Evolutionary conservation across 2,797 vertebrate genomes (phyloP), one percentile per base, ranked within the genome.

Genomic region (Malacoctenus gilli): DNA sequence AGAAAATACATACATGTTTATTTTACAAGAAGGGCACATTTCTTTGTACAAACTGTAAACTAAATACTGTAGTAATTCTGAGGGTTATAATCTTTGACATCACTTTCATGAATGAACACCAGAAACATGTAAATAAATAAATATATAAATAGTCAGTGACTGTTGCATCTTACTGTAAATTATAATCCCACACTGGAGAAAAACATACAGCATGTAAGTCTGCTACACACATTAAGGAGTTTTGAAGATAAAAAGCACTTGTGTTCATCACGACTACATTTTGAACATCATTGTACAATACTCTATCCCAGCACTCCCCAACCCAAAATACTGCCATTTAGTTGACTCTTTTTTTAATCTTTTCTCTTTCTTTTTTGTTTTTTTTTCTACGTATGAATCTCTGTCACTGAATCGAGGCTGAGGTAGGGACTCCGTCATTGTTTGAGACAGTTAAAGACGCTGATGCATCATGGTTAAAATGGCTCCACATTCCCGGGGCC

Each of bases 261-360:
- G 91, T 91, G 89, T 91, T 89, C 64, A 87, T 90, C 87, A 91
- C 83, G 11, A 87, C 81, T 89, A 88, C 87, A 91, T 88, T 89
- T 85, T 87, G 69, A 89, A 91, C 86, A 92, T 88, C 72, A 82
- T 85, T 81, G 65, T 86, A 90, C 87, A 90, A 87, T 87, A 89
- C 84, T 82, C 64, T 57, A 86, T 84, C 78, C 61, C 71, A 68
- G 72, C 68, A 46, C 21, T 51, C 51, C 63, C 67, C 36, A 39
- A 44, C 54, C 50, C 32, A n/a, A 73, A 75, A 79, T 65, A 82
- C 80, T 85, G 79, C 82, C 77, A 49, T 69, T 68, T 22, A 59
- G 8, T 32, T 32, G 6, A 28, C 25, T 28, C 9, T 28, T 28
- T 36, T 8, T 19, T 43, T n/a, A 11, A 13, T 28, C n/a, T 49